Percentiles rank a stretch among this genome's conserved stretches.
phyloP scores from a whole-genome alignment of 2,113 vertebrate species.

The Mesitornis unicolor region DNA sequence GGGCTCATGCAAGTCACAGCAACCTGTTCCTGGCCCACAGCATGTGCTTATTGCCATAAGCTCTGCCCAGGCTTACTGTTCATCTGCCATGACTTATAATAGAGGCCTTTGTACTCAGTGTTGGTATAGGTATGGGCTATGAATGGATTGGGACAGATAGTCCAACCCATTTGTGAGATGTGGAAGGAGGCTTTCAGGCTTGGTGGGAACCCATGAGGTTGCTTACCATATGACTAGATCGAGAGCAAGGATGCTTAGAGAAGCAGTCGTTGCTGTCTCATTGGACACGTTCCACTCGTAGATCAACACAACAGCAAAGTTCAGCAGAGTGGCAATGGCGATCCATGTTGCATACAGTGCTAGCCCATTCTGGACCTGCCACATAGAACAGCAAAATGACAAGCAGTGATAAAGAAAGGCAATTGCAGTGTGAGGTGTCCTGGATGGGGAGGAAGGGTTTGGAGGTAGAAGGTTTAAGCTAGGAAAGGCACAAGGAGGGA shows the following conservation, averaged over 20 bases:
- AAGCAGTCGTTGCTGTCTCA: conserved; percentile 67
- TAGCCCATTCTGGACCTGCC: conserved; percentile 84
- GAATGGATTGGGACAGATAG: background rate
- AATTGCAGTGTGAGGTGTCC: background rate
- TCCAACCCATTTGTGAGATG: background rate
- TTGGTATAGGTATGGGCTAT: background rate
- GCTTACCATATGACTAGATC: conserved; percentile 75
- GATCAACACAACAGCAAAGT: conserved; percentile 76
- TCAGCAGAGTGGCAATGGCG: conserved; percentile 79
- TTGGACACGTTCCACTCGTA: conserved; percentile 64
- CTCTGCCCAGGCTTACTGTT: background rate
- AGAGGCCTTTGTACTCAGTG: background rate
- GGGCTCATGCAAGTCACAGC: background rate
- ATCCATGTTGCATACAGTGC: conserved; percentile 81
- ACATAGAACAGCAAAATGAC: background rate
- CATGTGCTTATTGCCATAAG: background rate
- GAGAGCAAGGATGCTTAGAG: conserved; percentile 77
- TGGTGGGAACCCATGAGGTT: accelerated
- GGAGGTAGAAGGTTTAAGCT: background rate
- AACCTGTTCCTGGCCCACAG: background rate
- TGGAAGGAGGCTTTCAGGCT: background rate
- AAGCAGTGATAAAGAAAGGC: background rate
- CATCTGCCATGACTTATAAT: background rate
- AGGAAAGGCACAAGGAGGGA: background rate
- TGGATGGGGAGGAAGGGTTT: background rate